Evolutionary conservation across 2,113 vertebrate genomes (phyloP), one percentile per base, ranked within the genome.

Genomic region (Antigone vipio): DNA sequence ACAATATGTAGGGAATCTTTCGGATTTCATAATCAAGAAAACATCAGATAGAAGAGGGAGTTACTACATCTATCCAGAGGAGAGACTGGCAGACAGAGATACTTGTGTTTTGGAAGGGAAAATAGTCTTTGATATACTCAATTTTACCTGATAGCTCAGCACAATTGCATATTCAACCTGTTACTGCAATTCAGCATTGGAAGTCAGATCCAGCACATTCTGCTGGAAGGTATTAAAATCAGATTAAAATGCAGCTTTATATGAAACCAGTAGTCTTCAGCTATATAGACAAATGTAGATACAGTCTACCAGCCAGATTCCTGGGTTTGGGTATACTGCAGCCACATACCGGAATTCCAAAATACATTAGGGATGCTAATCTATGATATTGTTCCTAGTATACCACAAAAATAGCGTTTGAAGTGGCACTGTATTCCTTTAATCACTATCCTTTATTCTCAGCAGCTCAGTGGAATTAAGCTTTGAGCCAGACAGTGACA

Each of bases 381-480:
- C 67, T 88, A 3, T 80, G 13, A 15, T 38, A 66, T 9, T 82
- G 75, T 85, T 84, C n/a, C 30, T 69, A 32, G 30, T 50, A n/a
- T 44, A 18, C 17, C 34, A 56, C 74, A 72, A 38, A 82, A 82
- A 6, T 9, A 58, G 45, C 11, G 19, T 69, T 89, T 76, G 80
- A 76, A 96, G 74, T 64, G 74, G 34, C 56, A 22, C 82, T 82
- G 38, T 73, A 60, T 58, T 96, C 69, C 89, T 92, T 85, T 92
- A 92, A 90, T 93, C 88, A 19, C 75, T 52, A 19, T 34, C 62
- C 53, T 91, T 95, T 92, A 64, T 95, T 91, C 85, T 71, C 15
- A 4, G 75, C 64, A 86, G 72, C 75, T 92, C 72, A 81, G 63
- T 84, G 85, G 89, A 93, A 95, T 75, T 89, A 93, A 94, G 77